A percentile compares a stretch with the other conserved stretches of the same genome.
phyloP scores from a whole-genome alignment of 2,113 vertebrate genomes.

The Ifrita kowaldi region DNA sequence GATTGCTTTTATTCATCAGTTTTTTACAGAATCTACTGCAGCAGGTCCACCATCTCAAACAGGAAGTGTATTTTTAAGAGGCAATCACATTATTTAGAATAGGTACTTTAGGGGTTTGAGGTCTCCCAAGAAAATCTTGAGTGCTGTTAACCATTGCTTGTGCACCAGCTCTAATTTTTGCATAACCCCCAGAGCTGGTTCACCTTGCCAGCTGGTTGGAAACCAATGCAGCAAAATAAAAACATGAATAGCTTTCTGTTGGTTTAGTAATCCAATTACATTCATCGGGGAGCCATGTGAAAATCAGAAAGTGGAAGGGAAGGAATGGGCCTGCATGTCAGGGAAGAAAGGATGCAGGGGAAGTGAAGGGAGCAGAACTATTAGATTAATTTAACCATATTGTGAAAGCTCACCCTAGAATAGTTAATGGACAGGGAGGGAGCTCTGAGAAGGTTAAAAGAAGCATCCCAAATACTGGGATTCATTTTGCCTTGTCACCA shows the following conservation, averaged over 20 bases:
- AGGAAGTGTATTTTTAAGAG: not conserved
- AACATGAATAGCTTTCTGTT: not conserved
- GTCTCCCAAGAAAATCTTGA: not conserved
- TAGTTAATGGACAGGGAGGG: not conserved
- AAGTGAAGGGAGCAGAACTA: not conserved
- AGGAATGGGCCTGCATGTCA: not conserved
- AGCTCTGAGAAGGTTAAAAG: slow-evolving; percentile 10
- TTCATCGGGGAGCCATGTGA: not conserved
- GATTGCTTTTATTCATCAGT: not conserved
- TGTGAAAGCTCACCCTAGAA: not conserved
- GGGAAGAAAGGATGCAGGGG: not conserved
- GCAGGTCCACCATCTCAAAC: not conserved
- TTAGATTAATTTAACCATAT: not conserved
- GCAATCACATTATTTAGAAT: not conserved
- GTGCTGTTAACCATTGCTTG: not conserved
- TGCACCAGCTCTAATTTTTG: not conserved
- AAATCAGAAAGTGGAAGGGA: not conserved
- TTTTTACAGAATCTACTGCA: not conserved
- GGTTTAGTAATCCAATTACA: not conserved
- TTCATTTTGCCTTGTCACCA: slow-evolving; percentile 33
- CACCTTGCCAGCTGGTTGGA: not conserved
- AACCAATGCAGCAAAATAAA: not conserved
- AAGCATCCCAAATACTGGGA: not conserved
- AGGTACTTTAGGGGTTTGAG: not conserved
- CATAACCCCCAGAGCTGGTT: not conserved